A percentile compares a stretch with the other conserved stretches of the same genome.
phyloP scores from a whole-genome alignment of 2,797 vertebrate genomes.

The Merluccius polli region DNA sequence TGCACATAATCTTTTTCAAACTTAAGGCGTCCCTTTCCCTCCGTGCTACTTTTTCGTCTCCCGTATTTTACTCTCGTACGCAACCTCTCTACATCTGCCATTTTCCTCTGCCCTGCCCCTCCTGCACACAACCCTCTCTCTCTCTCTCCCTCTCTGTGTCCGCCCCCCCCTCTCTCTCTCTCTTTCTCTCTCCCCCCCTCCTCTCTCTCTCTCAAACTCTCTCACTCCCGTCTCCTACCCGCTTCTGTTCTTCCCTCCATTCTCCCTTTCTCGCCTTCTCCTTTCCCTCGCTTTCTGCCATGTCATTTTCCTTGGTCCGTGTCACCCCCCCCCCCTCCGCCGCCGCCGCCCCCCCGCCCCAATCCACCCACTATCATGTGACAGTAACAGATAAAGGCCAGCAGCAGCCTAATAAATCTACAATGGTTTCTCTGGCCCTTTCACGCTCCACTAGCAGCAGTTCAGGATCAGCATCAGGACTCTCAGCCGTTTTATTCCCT shows the following conservation, averaged over 20 bases:
- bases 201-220: no score
- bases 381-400: slow-evolving; percentile 63
- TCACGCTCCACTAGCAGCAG: slow-evolving; percentile 49
- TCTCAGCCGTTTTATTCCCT: slow-evolving; percentile 53
- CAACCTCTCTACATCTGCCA: background rate
- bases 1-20: slow-evolving; percentile 44
- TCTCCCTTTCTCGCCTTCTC: background rate
- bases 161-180: no score
- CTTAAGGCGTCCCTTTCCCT: slow-evolving; percentile 36
- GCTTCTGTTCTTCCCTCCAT: background rate
- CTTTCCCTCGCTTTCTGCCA: background rate
- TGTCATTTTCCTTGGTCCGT: background rate
- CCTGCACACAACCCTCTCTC: background rate
- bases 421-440: slow-evolving; percentile 49
- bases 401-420: slow-evolving; percentile 49
- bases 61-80: background rate
- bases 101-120: background rate
- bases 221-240: no score
- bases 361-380: slow-evolving; percentile 36
- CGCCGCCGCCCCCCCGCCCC: background rate
- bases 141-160: background rate
- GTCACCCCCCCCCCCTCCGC: slow-evolving; percentile 13
- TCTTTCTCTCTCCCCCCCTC: no score
- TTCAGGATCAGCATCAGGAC: slow-evolving; percentile 49
- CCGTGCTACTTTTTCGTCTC: slow-evolving; percentile 1